Evolutionary conservation across 2,888 invertebrate species (phyloP).

Genomic region (Ectobius pallidus): DNA sequence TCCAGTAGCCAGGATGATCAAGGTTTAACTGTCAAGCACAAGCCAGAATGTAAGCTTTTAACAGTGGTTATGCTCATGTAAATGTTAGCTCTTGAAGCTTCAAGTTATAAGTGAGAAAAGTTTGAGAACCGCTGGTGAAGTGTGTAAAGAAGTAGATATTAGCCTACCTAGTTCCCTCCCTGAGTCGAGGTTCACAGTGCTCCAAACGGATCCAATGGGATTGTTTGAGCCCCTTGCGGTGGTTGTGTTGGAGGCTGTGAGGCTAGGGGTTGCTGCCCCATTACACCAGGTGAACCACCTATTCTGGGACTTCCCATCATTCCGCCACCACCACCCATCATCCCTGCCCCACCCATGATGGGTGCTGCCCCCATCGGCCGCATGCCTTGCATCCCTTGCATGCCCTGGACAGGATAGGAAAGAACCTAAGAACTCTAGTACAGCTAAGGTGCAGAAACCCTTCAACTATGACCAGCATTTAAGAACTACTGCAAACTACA

Average conservation of each 20-base stretch:
- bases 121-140: too few relatives aligned
- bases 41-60: too few relatives aligned
- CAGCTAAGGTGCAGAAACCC: too few relatives aligned
- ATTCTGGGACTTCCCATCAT: constrained; percentile 41
- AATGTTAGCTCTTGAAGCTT: too few relatives aligned
- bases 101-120: too few relatives aligned
- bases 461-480: neutral
- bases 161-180: constrained; percentile 28
- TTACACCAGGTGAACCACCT: constrained; percentile 33
- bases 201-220: constrained; percentile 42
- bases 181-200: constrained; percentile 40
- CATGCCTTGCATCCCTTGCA: constrained; percentile 49
- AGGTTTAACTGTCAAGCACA: too few relatives aligned
- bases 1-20: too few relatives aligned
- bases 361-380: constrained; percentile 50
- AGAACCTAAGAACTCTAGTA: neutral
- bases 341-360: constrained; percentile 37
- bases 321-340: constrained; percentile 37
- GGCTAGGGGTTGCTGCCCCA: constrained; percentile 28
- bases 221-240: constrained; percentile 30
- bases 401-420: constrained; percentile 44
- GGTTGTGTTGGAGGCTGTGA: constrained; percentile 8
- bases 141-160: too few relatives aligned
- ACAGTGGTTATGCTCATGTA: too few relatives aligned
- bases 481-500: too few relatives aligned